These are phyloP conservation scores for Mechanitis mazaeus DNA, from an alignment of 2,888 invertebrate genomes.

Conservation along the genomic window DNA sequence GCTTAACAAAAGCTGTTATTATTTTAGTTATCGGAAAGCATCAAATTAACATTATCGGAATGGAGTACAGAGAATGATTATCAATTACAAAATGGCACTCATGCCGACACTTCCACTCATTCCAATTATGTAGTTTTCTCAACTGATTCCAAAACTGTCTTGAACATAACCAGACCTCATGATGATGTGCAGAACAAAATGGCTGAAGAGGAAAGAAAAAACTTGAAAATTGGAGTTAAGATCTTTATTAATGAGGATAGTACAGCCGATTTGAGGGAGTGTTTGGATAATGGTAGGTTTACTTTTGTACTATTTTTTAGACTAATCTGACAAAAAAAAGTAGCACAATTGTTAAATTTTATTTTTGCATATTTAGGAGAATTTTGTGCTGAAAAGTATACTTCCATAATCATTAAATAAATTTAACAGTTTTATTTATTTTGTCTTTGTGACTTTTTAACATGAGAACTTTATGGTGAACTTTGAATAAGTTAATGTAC, in stretches of 20 bases:
- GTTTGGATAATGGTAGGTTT: conserved; percentile 82
- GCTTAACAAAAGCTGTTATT: conserved; percentile 6
- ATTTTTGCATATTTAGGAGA: no score
- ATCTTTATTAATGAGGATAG: conserved; percentile 87
- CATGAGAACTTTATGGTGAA: no score
- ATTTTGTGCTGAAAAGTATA: no score
- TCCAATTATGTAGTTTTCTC: conserved; percentile 61
- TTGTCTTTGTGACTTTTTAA: no score
- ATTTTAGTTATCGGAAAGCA: conserved; percentile 69
- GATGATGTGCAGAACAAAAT: conserved; percentile 80
- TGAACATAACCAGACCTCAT: conserved; percentile 76
- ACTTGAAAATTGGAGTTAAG: conserved; percentile 90
- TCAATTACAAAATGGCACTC: conserved; percentile 49
- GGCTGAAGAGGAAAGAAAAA: conserved; percentile 82
- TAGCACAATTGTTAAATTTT: no score
- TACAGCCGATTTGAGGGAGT: conserved; percentile 80
- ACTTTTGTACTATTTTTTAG: not conserved
- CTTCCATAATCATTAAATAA: no score
- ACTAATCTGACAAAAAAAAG: not conserved
- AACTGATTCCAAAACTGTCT: conserved; percentile 50
- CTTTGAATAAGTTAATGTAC: no score
- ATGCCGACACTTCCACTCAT: conserved; percentile 38
- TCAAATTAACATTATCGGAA: conserved; percentile 67
- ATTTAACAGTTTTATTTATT: no score
- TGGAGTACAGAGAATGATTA: conserved; percentile 55